phyloP scores from a whole-genome alignment of 2,888 invertebrate genomes.

The Melinaea marsaeus region DNA sequence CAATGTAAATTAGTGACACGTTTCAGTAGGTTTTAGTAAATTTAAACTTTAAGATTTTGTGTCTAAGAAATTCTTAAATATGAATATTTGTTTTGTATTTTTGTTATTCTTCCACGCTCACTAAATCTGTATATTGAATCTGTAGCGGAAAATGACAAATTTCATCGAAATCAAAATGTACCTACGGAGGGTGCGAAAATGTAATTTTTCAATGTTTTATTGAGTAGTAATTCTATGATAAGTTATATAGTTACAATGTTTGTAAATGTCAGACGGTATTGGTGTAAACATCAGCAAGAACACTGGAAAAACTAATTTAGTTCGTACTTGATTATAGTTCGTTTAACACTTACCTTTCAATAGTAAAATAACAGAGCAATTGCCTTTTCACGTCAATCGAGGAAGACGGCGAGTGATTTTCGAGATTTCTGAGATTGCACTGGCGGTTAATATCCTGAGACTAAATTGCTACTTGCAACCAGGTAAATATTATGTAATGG shows the following conservation, averaged over 20 bases:
- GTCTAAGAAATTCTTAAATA: not conserved
- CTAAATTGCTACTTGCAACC: no score
- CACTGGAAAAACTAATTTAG: constrained; percentile 15
- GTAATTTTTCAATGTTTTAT: constrained; percentile 5
- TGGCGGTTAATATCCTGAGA: constrained; percentile 21
- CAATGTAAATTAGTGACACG: not conserved
- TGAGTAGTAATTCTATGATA: not conserved
- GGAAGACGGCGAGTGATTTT: constrained; percentile 20
- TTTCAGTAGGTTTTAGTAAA: not conserved
- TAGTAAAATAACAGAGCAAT: constrained; percentile 39
- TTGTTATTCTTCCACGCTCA: not conserved
- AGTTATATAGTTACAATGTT: no score
- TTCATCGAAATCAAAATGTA: constrained; percentile 22
- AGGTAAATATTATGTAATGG: not conserved
- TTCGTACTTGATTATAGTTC: constrained; percentile 27
- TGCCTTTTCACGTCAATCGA: constrained; percentile 54
- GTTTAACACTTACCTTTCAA: constrained; percentile 48
- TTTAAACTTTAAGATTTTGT: not conserved
- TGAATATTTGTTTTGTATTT: not conserved
- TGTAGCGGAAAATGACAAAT: constrained; percentile 41
- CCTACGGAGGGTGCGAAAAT: constrained; percentile 2
- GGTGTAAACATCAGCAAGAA: no score
- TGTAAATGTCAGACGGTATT: not conserved
- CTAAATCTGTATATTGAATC: constrained; percentile 47
- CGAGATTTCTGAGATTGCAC: constrained; percentile 40